Base-by-base conservation (phyloP, 2,797 vertebrate species). In the Sebastes elongatus region DNA sequence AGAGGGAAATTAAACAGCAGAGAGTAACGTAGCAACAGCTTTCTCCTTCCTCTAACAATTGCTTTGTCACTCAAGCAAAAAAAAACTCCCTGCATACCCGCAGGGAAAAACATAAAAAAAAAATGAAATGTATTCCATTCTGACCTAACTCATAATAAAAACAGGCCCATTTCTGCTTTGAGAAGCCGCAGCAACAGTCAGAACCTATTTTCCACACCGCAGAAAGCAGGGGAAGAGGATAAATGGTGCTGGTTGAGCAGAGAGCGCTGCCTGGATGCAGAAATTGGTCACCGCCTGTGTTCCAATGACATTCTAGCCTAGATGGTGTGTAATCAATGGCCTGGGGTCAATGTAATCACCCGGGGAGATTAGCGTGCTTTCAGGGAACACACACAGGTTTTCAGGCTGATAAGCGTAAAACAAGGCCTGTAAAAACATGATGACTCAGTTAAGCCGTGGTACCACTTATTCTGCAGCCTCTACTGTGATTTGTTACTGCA, bases 321-420 rank as follows among this genome's bases (percentile, higher is more conserved):
- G 75, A 85, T 52, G 7, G 74, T 83, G 74, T 86, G 87, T 82
- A 93, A 94, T 95, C 93, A 87, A 95, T 92, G 92, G 85, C 84
- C 85, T 49, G 72, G 88, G 92, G 95, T 93, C 94, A 94, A 86
- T 91, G 89, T 85, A 92, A 95, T 95, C 90, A 91, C 74, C 73
- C 72, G 2, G 71, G 76, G 83, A 93, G 93, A 93, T 95, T 92
- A 93, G 88, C 82, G n/a, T 81, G 86, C 82, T 88, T 90, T 90
- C 83, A 88, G 82, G 78, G 83, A 91, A 86, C 75, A 83, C 89
- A 86, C 84, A 84, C 73, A 83, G 87, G 74, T 87, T 93, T 83
- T 56, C 67, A 20, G 80, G 30, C 84, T 86, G 90, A 93, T 92
- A 94, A 92, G 82, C 64, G 3, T 53, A 53, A 53, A 74, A 83